A percentile compares a stretch with the other conserved stretches of the same genome.
These are phyloP conservation scores for Apodemus agrarius DNA, from an alignment of 2,797 vertebrate species.

Conservation along the genomic window DNA sequence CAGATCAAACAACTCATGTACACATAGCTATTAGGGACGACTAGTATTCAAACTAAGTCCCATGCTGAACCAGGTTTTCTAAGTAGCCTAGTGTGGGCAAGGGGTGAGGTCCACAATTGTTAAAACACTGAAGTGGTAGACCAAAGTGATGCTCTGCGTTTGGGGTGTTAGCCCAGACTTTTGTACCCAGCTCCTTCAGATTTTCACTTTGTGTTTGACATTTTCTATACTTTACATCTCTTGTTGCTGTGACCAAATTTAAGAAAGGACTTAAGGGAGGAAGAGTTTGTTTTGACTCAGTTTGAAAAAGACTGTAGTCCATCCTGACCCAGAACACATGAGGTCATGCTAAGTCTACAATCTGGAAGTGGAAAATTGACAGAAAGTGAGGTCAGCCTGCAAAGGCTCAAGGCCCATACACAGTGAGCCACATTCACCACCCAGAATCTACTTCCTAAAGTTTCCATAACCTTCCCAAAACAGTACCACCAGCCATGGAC, in stretches of 20 bases:
- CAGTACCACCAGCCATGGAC: not conserved
- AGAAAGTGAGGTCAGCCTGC: not conserved
- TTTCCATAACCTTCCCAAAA: not conserved
- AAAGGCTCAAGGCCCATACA: not conserved
- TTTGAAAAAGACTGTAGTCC: not conserved
- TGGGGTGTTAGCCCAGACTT: not conserved
- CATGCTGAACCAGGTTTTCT: not conserved
- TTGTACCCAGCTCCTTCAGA: not conserved
- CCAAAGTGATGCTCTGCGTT: not conserved
- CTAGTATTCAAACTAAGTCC: slow-evolving; percentile 1
- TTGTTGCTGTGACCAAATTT: not conserved
- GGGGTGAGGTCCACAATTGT: not conserved
- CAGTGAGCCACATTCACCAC: not conserved
- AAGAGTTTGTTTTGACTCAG: not conserved
- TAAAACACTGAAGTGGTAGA: slow-evolving; percentile 4
- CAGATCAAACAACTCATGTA: not conserved
- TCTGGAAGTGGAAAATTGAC: not conserved
- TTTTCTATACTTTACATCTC: not conserved
- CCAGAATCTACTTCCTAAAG: not conserved
- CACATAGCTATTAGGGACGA: not conserved
- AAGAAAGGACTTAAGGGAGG: not conserved
- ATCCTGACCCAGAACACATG: not conserved
- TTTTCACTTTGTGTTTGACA: not conserved
- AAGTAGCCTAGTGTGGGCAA: not conserved
- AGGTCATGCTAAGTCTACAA: not conserved